A percentile compares a stretch with the other conserved stretches of the same genome.
Conservation (phyloP, 2,888 invertebrate genomes). For the Eupithecia exiguata region DNA sequence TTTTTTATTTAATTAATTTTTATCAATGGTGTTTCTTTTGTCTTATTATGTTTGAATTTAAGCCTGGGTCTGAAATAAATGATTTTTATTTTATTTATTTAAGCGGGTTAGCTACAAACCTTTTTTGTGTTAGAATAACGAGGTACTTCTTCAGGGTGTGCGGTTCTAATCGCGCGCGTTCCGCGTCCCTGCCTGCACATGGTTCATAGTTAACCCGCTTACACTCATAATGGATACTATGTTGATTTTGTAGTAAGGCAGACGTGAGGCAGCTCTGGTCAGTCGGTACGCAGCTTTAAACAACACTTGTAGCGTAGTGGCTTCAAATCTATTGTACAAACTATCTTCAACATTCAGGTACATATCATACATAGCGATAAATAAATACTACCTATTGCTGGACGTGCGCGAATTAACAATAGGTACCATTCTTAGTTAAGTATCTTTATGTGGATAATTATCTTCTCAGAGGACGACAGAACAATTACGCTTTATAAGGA, state of each 20-base stretch:
- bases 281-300: not conserved
- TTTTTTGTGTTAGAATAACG: too few species aligned
- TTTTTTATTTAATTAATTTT: not conserved
- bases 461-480: conserved; percentile 17
- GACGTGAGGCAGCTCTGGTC: not conserved
- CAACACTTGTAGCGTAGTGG: not conserved
- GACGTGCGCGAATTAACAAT: conserved; percentile 30
- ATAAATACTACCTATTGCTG: conserved; percentile 35
- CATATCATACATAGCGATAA: conserved; percentile 56
- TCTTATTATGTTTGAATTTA: not conserved
- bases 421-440: conserved; percentile 18
- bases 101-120: too few species aligned
- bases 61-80: too few species aligned
- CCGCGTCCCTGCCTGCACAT: too few species aligned
- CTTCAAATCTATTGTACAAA: conserved; percentile 21
- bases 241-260: not conserved
- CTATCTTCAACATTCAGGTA: conserved; percentile 63
- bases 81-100: too few species aligned
- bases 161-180: too few species aligned
- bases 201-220: too few species aligned
- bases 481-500: conserved; percentile 51
- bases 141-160: too few species aligned
- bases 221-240: not conserved
- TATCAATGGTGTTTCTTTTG: not conserved
- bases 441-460: conserved; percentile 24